phyloP scores from a whole-genome alignment of 2,113 vertebrate species.

The Gambusia affinis region DNA sequence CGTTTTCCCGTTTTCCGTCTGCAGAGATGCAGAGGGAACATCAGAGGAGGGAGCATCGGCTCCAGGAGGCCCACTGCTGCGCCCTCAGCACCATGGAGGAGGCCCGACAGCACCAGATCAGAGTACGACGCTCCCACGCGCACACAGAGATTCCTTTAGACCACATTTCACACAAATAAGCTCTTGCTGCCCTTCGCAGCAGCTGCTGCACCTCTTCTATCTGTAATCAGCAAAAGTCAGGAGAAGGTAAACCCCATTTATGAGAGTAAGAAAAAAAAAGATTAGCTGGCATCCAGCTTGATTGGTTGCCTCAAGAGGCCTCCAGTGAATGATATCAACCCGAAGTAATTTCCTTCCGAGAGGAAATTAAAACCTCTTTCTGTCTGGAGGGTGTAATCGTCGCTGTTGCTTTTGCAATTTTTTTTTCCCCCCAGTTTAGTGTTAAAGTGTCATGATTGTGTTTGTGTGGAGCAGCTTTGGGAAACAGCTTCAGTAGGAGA shows the following conservation, averaged over 20 bases:
- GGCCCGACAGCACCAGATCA: constrained; percentile 90
- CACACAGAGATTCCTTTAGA: neutral
- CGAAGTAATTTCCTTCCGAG: constrained; percentile 2
- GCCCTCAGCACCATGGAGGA: constrained; percentile 94
- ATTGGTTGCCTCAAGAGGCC: constrained; percentile 7
- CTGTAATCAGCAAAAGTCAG: neutral
- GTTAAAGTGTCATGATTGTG: neutral
- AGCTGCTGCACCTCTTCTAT: constrained; percentile 2
- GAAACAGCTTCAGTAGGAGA: neutral
- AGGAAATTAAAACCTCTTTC: neutral
- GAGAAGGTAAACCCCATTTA: neutral
- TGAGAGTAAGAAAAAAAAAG: neutral
- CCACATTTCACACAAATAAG: neutral
- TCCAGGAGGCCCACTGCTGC: constrained; percentile 94
- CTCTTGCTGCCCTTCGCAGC: constrained; percentile 1
- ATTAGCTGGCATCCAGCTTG: neutral
- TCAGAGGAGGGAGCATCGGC: constrained; percentile 89
- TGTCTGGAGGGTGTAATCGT: neutral
- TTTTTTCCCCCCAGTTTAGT: no score
- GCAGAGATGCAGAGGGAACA: constrained; percentile 90
- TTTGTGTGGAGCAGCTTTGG: neutral
- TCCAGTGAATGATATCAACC: neutral
- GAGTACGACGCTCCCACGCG: constrained; percentile 70
- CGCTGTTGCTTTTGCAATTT: neutral
- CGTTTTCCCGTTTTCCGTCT: neutral